These are phyloP conservation scores for Xylocampa areola DNA, from an alignment of 2,888 invertebrate genomes.

Conservation along the genomic window DNA sequence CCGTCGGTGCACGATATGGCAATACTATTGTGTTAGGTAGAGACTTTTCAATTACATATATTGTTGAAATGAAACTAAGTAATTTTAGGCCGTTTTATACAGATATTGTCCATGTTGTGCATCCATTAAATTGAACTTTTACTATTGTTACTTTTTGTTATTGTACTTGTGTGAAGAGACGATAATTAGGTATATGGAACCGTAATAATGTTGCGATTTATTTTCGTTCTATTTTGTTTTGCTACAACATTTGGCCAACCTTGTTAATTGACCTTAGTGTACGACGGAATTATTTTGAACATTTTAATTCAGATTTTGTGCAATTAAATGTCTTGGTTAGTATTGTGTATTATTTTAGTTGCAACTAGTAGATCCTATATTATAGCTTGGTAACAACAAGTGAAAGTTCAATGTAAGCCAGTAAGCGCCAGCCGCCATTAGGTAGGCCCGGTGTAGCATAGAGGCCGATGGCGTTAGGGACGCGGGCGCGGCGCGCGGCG, in stretches of 20 bases:
- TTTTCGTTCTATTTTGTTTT: constrained; percentile 27
- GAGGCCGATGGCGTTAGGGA: constrained; percentile 49
- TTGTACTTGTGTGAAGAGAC: constrained; percentile 10
- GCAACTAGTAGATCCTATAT: constrained; percentile 16
- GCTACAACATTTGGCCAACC: constrained; percentile 15
- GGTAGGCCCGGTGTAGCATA: constrained; percentile 20
- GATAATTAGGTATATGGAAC: constrained; percentile 1
- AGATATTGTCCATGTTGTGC: constrained; percentile 62
- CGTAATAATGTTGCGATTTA: constrained; percentile 4
- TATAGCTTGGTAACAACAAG: constrained; percentile 42
- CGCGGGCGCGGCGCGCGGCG: constrained; percentile 55
- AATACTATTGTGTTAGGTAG: constrained; percentile 46
- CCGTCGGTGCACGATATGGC: constrained; percentile 55
- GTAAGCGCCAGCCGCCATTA: constrained; percentile 45
- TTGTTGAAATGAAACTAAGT: constrained; percentile 37
- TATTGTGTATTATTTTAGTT: constrained; percentile 23
- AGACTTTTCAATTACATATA: constrained; percentile 29
- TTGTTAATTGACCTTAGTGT: constrained; percentile 23
- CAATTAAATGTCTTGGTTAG: constrained; percentile 20
- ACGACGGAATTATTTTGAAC: constrained; percentile 18
- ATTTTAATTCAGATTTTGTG: constrained; percentile 12
- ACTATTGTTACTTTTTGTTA: constrained; percentile 52
- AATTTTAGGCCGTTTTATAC: constrained; percentile 28
- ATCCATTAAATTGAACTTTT: constrained; percentile 66
- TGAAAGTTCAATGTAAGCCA: constrained; percentile 63